These are phyloP conservation scores for Polyergus mexicanus DNA, from an alignment of 1,140 invertebrate genomes.

Conservation along the genomic window DNA sequence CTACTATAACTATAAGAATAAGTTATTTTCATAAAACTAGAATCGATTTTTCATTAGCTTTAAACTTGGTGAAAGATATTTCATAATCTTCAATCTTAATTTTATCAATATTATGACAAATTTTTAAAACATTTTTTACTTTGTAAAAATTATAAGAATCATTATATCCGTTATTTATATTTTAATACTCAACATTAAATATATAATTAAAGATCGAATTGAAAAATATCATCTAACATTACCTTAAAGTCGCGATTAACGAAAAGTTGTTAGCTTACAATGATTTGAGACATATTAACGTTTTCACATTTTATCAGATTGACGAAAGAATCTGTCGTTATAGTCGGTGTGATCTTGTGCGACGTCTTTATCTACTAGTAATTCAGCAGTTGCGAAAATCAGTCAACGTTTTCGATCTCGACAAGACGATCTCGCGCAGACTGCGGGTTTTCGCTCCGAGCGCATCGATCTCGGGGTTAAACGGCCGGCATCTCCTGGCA, in stretches of 20 bases:
- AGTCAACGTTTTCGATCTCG: constrained; percentile 9
- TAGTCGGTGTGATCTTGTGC: neutral
- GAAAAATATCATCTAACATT: neutral
- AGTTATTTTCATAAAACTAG: neutral
- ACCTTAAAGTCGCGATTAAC: neutral
- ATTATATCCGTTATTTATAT: neutral
- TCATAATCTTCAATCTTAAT: neutral
- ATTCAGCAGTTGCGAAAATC: constrained; percentile 12
- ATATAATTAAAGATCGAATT: neutral
- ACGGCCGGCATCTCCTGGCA: constrained; percentile 45
- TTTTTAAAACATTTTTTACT: neutral
- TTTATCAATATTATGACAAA: neutral
- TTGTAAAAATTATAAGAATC: neutral
- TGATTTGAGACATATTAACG: neutral
- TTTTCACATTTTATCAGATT: neutral
- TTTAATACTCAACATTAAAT: neutral
- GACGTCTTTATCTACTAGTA: neutral
- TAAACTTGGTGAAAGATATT: neutral
- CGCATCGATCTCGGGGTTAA: constrained; percentile 57
- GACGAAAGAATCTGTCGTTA: neutral
- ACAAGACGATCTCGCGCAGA: neutral
- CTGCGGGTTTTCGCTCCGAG: constrained; percentile 29
- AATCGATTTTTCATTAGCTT: neutral
- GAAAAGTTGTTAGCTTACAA: neutral
- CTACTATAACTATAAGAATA: neutral